phyloP scores from a whole-genome alignment of 2,797 vertebrate genomes.

The Danio aesculapii region DNA sequence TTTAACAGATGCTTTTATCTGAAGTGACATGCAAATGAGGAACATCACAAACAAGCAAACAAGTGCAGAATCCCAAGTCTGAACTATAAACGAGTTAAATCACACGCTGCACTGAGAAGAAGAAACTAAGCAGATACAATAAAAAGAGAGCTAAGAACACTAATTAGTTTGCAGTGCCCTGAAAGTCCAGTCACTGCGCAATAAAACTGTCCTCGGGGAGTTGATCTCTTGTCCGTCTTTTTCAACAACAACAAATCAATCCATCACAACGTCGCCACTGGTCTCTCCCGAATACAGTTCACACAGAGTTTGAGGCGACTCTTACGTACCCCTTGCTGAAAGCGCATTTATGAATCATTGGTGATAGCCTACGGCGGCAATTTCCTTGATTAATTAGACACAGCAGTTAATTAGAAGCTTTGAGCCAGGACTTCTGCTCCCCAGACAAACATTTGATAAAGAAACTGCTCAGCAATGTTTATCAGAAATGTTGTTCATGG shows the following conservation, averaged over 20 bases:
- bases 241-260: constrained; percentile 15
- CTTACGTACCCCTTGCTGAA: constrained; percentile 48
- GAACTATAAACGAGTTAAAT: background rate
- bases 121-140: background rate
- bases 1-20: constrained; percentile 20
- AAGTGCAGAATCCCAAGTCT: background rate
- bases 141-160: background rate
- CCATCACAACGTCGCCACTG: background rate
- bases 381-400: constrained; percentile 60
- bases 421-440: constrained; percentile 39
- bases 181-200: background rate
- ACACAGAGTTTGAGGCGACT: constrained; percentile 44
- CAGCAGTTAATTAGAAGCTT: constrained; percentile 58
- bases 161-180: background rate
- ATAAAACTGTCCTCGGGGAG: background rate
- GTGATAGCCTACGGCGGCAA: constrained; percentile 41
- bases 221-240: constrained; percentile 19
- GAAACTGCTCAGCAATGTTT: constrained; percentile 15
- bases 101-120: background rate
- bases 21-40: constrained; percentile 16
- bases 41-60: constrained; percentile 1
- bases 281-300: constrained; percentile 27
- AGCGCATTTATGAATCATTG: constrained; percentile 45
- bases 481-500: background rate
- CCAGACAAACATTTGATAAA: constrained; percentile 42